Evolutionary conservation across 1,140 invertebrate species (phyloP), one percentile per base, ranked within the genome.

Genomic region (Holotrichia oblita): DNA sequence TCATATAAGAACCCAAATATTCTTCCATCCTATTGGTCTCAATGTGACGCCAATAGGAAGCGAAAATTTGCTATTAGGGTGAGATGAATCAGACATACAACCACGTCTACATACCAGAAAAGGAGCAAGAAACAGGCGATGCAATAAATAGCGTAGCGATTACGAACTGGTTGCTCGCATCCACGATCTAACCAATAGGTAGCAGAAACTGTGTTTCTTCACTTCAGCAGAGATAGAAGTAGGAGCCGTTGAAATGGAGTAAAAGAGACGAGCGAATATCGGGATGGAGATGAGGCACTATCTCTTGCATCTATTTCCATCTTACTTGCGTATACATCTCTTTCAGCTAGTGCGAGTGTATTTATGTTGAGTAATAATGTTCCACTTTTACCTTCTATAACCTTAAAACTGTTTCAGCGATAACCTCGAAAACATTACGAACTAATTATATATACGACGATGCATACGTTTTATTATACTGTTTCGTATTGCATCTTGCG

Each of bases 291-390:
- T 69, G 24, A 10, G 61, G 8, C 22, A 22, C 61, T 24, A 69
- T 27, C 61, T 34, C 8, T 22, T 22, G 10, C 22, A 22, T 48
- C n/a, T 69, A 10, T 69, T 22, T 27, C 61, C 27, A 2, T 69
- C 61, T 69, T 12, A 20, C 27, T 24, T 20, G 27, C 61, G 22
- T 69, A 27, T 7, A 7, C 12, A 27, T 69, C 20, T 69, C 22
- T 17, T 48, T 48, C 20, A 69, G 12, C 61, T 10, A 12, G 27
- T 17, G 44, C 61, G 61, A 69, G 61, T 34, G 27, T 34, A 69
- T 69, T 69, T 69, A 34, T 69, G 61, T 69, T 69, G 61, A 69
- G 61, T 69, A 69, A 69, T 69, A 69, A 69, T 69, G 61, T 69
- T 69, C 61, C 61, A 69, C 61, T 69, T 69, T 69, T 69, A 69